Base-by-base conservation (phyloP, 1,140 invertebrate genomes). In the Drosophila sp. region DNA sequence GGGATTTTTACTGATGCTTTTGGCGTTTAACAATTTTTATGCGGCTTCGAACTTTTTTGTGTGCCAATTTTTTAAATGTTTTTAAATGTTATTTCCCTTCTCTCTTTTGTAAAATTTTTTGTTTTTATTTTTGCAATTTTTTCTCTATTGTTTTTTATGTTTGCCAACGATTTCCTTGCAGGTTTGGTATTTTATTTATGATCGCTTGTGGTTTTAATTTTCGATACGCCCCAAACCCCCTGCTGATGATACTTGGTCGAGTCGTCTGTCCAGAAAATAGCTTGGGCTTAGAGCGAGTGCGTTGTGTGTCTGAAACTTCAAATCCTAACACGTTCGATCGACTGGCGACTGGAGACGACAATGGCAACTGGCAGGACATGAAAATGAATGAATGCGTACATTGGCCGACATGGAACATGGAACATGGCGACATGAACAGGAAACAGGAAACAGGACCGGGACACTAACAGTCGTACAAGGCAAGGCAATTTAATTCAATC, bases 21-120 rank as follows among this genome's bases (percentile, higher is more conserved):
- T 84, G 77, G 81, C 78, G 66, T 81, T 81, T 78, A 81, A 78
- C 71, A 87, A 87, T 87, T 87, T 86, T 86, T 86, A 86, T 73
- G 75, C 75, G 65, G 79, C 75, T 73, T 73, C 74, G 41, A 25
- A 64, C 41, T 61, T 65, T 50, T 51, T 69, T 70, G 66, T 73
- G 71, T 63, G 58, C 64, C 71, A 71, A 76, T 69, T 72, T 78
- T 76, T 54, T 53, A 43, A 41, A 45, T 56, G 25, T 46, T 57
- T 66, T 66, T 51, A 63, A 51, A 63, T 51, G 36, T 50, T 34
- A 41, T 54, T 43, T 53, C 7, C 5, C 9, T 46, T 48, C 32
- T 34, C 14, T 9, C 32, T 58, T 57, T 65, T 64, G 25, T 77
- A 21, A 2, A 21, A 2, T 21, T 21, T 1, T 21, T 21, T 21